Base-by-base conservation (phyloP, 1,140 invertebrate species). In the Meloidogyne chitwoodi region DNA sequence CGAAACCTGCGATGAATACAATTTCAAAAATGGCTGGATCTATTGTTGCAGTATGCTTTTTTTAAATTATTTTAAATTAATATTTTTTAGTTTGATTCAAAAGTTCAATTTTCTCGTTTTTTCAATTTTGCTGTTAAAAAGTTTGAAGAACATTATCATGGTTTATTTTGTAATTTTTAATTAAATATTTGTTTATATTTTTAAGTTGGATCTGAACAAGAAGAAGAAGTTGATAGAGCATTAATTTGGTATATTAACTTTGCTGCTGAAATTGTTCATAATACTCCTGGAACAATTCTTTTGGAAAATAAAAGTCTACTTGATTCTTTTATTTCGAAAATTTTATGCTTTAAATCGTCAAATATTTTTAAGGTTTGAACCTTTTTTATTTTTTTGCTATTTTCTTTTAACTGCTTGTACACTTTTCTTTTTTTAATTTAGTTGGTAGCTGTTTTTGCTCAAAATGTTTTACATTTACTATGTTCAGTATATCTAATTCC, bases 401-500 rank as follows among this genome's bases (percentile, higher is more conserved):
- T n/a, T n/a, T n/a, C n/a, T n/a, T n/a, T n/a, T n/a, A n/a, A n/a
- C n/a, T n/a, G n/a, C n/a, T n/a, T n/a, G n/a, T n/a, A n/a, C n/a
- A n/a, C n/a, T n/a, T n/a, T n/a, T n/a, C n/a, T n/a, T n/a, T n/a
- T n/a, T n/a, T n/a, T n/a, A n/a, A n/a, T 72, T 79, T 56, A 81
- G 80, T 22, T 76, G 24, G 74, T 73, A 1, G 80, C 76, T 16
- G 26, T 34, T 0, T 79, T 91, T 38, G 65, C 91, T 14, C 85
- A 87, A 70, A 88, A 90, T 74, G 76, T 92, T 24, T 85, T 93
- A 3, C 83, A 86, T 2, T 89, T 90, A 5, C 84, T 93, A 14
- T 90, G 90, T 0, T 88, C 88, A 8, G 88, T 92, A 0, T 90
- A 91, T 77, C 89, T 92, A 62, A 79, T 67, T 12, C 27, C 66